Percentiles rank a stretch among this genome's conserved stretches.
phyloP scores from a whole-genome alignment of 2,888 invertebrate genomes.

The Ochropacha duplaris region DNA sequence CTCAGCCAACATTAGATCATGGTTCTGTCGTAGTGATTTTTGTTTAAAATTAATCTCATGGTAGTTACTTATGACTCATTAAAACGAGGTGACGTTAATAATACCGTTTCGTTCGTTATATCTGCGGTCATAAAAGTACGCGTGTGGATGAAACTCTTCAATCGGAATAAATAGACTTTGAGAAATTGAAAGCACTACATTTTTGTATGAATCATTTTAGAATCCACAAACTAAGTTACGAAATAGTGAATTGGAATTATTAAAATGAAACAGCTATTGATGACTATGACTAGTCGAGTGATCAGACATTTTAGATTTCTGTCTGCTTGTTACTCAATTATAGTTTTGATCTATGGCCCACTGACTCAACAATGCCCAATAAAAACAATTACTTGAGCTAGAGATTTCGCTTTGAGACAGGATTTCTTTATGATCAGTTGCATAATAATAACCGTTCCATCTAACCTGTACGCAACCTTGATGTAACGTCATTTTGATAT shows the following conservation, averaged over 20 bases:
- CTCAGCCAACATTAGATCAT: slow-evolving; percentile 10
- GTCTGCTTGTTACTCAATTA: background rate
- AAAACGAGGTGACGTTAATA: slow-evolving; percentile 32
- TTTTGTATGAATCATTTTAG: background rate
- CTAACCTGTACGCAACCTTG: background rate
- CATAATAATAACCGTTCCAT: background rate
- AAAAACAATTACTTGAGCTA: background rate
- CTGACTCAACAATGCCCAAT: background rate
- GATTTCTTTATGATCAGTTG: background rate
- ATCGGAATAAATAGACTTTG: background rate
- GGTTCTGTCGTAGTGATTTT: slow-evolving; percentile 21
- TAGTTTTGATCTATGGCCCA: background rate
- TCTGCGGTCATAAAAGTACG: slow-evolving; percentile 2
- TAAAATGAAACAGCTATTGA: background rate
- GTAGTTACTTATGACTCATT: slow-evolving; percentile 33
- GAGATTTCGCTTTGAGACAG: background rate
- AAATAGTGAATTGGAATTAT: background rate
- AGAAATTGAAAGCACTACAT: background rate
- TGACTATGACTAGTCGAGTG: background rate
- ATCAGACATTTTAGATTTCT: background rate
- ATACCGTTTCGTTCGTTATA: slow-evolving; percentile 25
- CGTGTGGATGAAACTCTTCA: background rate
- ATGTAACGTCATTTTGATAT: background rate
- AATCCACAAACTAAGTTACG: background rate
- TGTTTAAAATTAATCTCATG: slow-evolving; percentile 20